Percentiles rank a stretch among this genome's conserved stretches.
These are phyloP conservation scores for Drosophila orosa DNA, from an alignment of 1,140 invertebrate species.

Conservation along the genomic window DNA sequence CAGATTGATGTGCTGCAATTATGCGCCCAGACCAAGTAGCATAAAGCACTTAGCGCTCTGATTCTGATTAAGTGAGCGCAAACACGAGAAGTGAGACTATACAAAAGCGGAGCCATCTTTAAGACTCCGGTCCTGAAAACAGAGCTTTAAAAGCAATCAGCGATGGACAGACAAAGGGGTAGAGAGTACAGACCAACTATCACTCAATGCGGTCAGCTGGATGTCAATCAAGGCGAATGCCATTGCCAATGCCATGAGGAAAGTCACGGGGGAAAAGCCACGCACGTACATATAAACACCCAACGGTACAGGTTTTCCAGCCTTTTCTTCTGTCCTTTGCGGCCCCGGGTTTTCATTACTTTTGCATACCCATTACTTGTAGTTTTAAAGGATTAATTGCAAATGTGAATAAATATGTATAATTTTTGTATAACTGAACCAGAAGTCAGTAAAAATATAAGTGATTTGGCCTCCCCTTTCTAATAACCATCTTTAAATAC, in stretches of 20 bases:
- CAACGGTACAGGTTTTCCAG: conserved; percentile 1
- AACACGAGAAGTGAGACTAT: conserved; percentile 28
- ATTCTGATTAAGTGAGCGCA: conserved; percentile 73
- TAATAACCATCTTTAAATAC: not conserved
- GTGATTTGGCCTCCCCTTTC: not conserved
- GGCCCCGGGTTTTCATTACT: conserved; percentile 14
- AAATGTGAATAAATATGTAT: not conserved
- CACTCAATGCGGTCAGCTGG: conserved; percentile 72
- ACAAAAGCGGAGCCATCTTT: conserved; percentile 16
- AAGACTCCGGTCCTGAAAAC: not conserved
- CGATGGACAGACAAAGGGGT: conserved; percentile 7
- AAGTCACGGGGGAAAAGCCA: conserved; percentile 17
- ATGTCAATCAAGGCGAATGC: conserved; percentile 76
- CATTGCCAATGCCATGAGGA: conserved; percentile 57
- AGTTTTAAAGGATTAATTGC: not conserved
- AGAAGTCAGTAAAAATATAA: not conserved
- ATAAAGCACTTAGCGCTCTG: conserved; percentile 75
- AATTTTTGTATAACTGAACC: not conserved
- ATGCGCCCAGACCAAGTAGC: conserved; percentile 58
- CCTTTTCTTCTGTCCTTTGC: not conserved
- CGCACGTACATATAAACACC: conserved; percentile 3
- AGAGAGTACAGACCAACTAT: conserved; percentile 24
- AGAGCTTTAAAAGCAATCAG: conserved; percentile 62
- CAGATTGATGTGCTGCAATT: conserved; percentile 81
- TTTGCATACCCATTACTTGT: not conserved